phyloP scores from a whole-genome alignment of 2,113 vertebrate species.

The Illadopsis cleaveri region DNA sequence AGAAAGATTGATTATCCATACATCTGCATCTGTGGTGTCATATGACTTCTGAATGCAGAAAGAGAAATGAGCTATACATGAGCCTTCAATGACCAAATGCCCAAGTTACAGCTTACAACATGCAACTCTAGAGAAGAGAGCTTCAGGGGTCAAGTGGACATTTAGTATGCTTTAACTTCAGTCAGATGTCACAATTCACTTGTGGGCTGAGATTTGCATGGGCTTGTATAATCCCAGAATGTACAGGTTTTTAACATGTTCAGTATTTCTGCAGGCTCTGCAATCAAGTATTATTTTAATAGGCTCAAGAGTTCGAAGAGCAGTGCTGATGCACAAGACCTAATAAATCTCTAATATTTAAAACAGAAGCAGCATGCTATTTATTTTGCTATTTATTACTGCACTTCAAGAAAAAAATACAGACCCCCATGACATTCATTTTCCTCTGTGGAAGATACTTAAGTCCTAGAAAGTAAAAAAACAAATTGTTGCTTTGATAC shows the following conservation, averaged over 20 bases:
- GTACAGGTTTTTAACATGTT: slow-evolving; percentile 10
- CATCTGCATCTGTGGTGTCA: neutral
- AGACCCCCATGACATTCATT: neutral
- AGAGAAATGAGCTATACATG: neutral
- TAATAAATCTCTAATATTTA: neutral
- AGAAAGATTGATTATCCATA: neutral
- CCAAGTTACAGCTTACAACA: neutral
- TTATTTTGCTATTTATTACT: neutral
- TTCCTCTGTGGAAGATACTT: slow-evolving; percentile 13
- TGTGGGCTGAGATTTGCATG: neutral
- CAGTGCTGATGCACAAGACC: neutral
- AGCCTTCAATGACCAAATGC: neutral
- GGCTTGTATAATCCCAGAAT: neutral
- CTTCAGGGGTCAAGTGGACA: neutral
- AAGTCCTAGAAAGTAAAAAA: slow-evolving; percentile 11
- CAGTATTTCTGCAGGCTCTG: slow-evolving; percentile 37
- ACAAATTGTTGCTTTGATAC: slow-evolving; percentile 28
- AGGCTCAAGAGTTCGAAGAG: neutral
- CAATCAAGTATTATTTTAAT: slow-evolving; percentile 10
- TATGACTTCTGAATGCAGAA: neutral
- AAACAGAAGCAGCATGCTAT: neutral
- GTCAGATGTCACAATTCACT: neutral
- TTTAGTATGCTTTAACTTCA: neutral
- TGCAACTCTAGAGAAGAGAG: neutral
- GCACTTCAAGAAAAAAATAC: neutral